A percentile compares a stretch with the other conserved stretches of the same genome.
Conservation (phyloP, 2,113 vertebrate species). For the Varanus komodoensis region DNA sequence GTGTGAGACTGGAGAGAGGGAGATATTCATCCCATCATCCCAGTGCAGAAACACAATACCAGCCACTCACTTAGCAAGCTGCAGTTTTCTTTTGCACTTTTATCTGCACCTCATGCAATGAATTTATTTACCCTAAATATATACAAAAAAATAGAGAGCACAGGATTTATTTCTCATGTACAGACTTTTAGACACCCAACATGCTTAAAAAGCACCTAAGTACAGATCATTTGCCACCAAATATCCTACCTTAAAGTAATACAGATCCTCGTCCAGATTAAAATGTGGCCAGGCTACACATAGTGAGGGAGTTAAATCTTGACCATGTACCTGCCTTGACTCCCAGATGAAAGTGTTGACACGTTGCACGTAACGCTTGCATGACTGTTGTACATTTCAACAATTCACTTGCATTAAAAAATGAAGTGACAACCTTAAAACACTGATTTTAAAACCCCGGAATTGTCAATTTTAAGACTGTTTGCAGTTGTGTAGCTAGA, state of each 20-base stretch:
- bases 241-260: neutral
- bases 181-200: no score
- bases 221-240: neutral
- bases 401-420: no score
- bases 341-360: no score
- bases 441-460: neutral
- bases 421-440: no score
- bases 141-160: neutral
- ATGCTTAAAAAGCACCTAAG: neutral
- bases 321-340: no score
- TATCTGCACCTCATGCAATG: neutral
- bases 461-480: neutral
- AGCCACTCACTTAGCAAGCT: neutral
- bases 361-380: no score
- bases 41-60: neutral
- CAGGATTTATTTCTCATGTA: no score
- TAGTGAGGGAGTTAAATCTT: no score
- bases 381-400: no score
- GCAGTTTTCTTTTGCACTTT: neutral
- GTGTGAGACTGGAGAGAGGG: no score
- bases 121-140: neutral
- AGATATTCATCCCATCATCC: neutral
- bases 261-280: neutral
- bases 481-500: neutral
- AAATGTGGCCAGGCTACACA: no score